Evolutionary conservation across 2,888 invertebrate genomes (phyloP).

Genomic region (Piscicola geometra): DNA sequence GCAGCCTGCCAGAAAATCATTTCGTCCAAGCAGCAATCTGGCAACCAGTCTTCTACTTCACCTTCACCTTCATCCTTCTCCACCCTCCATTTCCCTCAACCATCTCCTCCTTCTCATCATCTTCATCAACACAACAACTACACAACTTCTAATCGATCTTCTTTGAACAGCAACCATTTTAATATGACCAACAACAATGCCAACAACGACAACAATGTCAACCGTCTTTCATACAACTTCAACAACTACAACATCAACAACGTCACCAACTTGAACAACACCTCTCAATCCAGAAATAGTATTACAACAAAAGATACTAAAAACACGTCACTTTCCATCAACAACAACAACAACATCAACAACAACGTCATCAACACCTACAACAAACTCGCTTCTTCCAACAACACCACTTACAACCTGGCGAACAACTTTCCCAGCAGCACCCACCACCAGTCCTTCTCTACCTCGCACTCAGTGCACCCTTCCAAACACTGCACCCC

Average conservation of each 20-base stretch:
- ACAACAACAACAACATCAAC: conserved; percentile 5
- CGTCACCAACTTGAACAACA: not conserved
- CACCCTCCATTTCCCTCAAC: no score
- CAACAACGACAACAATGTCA: conserved; percentile 2
- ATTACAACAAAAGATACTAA: not conserved
- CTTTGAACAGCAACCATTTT: not conserved
- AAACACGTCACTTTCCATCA: not conserved
- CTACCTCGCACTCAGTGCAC: no score
- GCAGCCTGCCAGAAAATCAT: conserved; percentile 63
- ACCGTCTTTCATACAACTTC: not conserved
- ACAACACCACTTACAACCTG: not conserved
- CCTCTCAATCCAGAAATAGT: not conserved
- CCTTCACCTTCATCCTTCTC: no score
- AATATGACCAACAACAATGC: not conserved
- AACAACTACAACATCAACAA: not conserved
- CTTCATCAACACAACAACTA: no score
- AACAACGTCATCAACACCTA: not conserved
- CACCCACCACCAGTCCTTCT: conserved; percentile 5
- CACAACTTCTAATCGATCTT: not conserved
- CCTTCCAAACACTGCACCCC: no score
- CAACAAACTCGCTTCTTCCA: no score
- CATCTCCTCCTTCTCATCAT: no score
- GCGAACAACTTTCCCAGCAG: conserved; percentile 4
- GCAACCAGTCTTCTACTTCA: no score
- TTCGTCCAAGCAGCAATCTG: no score